phyloP scores from a whole-genome alignment of 2,888 invertebrate species.

The Poecilobothrus nobilitatus region DNA sequence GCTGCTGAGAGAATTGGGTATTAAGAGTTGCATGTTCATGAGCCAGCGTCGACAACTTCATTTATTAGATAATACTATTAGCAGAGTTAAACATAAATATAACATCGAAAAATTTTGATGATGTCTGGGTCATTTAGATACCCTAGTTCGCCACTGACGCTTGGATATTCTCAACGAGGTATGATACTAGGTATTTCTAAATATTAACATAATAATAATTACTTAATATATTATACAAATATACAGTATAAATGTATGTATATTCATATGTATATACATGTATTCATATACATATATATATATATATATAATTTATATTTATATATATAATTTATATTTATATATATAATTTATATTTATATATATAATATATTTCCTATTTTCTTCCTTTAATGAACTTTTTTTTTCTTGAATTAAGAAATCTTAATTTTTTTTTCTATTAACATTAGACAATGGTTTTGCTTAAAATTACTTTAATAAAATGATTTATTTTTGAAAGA shows the following conservation, averaged over 20 bases:
- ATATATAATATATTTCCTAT: too few species aligned
- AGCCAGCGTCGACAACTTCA: background rate
- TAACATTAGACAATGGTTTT: too few species aligned
- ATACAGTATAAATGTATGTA: background rate
- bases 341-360: too few species aligned
- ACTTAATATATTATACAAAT: background rate
- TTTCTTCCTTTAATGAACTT: too few species aligned
- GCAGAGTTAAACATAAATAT: conserved; percentile 1
- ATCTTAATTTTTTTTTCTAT: too few species aligned
- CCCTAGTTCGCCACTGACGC: conserved; percentile 1
- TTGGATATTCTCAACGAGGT: conserved; percentile 1
- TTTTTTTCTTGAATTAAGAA: too few species aligned
- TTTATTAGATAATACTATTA: background rate
- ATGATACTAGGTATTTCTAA: background rate
- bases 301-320: too few species aligned
- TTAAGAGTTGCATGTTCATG: conserved; percentile 4
- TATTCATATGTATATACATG: too few species aligned
- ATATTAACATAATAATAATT: conserved; percentile 11
- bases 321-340: too few species aligned
- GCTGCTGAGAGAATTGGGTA: background rate
- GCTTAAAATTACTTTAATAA: too few species aligned
- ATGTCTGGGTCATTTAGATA: conserved; percentile 2
- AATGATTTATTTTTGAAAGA: too few species aligned
- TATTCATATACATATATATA: too few species aligned
- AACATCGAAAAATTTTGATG: background rate